Base-by-base conservation (phyloP, 2,888 invertebrate genomes). In the Cephus runcator region DNA sequence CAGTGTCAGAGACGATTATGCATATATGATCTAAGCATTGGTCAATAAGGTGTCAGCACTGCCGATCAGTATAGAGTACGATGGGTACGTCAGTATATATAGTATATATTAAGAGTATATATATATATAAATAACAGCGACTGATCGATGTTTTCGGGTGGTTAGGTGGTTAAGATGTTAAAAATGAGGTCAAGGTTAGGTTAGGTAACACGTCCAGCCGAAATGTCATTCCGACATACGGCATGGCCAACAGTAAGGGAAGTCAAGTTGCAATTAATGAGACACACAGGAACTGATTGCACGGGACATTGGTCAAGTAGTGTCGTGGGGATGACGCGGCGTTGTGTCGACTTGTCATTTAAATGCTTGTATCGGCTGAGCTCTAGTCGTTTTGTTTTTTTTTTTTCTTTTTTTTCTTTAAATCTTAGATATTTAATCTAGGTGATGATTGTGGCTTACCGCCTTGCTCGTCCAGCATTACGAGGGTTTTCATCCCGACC, bases 401-500 rank as follows among this genome's bases (percentile, higher is more conserved):
- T 69, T 76, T 73, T 69, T 77, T 68, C 69, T 76, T 75, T 79
- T 31, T 33, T 34, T 34, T 34, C 34, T 34, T 34, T 34, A 12
- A 68, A 78, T 75, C 82, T 82, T 81, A 56, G 73, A 79, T 81
- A 81, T 83, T 79, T 85, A 87, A 84, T 87, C 88, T 90, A 90
- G 84, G 83, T 90, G 87, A 87, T 86, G 88, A 56, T 56, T 71
- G 95, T 71, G 95, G 95, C 97, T 98, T 97, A 98, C 98, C 98
- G 97, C 98, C 99, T 97, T 99, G 99, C 95, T 99, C 98, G 95
- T 99, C 99, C 96, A 99, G 96, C 96, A 98, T 98, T 94, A 99
- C 98, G 95, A 99, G 96, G 94, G 98, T 97, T 95, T 97, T 97
- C 96, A 99, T 99, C 94, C 98, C 98, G 93, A 98, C 98, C 95